phyloP scores from a whole-genome alignment of 1,140 invertebrate genomes.

The Drosophila rhopaloa region DNA sequence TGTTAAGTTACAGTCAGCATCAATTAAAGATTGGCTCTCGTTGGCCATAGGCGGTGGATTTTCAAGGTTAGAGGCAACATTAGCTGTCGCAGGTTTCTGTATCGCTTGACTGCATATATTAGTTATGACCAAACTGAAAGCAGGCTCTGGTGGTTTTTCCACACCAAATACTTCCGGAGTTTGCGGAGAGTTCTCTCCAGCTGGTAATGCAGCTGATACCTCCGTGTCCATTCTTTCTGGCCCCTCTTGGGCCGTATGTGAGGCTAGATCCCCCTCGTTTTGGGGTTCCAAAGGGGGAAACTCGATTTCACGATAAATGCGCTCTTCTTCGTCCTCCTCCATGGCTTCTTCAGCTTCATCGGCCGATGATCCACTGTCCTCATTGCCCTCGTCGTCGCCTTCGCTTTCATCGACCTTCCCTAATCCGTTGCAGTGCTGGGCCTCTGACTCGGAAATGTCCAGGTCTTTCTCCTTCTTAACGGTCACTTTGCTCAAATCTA shows the following conservation, averaged over 20 bases:
- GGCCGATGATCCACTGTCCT: constrained; percentile 57
- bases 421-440: constrained; percentile 44
- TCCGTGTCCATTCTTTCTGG: background rate
- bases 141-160: background rate
- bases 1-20: background rate
- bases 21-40: background rate
- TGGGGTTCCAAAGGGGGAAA: constrained; percentile 39
- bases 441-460: constrained; percentile 44
- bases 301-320: constrained; percentile 75
- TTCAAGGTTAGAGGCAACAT: background rate
- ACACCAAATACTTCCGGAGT: background rate
- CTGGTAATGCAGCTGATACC: background rate
- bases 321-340: constrained; percentile 57
- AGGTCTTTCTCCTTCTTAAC: constrained; percentile 77
- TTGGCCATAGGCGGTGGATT: too few relatives aligned
- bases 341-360: constrained; percentile 70
- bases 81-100: background rate
- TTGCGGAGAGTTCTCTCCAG: background rate
- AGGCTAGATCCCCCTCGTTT: background rate
- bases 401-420: constrained; percentile 24
- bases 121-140: constrained; percentile 63
- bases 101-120: constrained; percentile 60
- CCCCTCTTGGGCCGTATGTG: background rate
- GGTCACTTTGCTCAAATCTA: constrained; percentile 64
- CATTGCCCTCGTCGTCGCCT: constrained; percentile 52